These are phyloP conservation scores for Rallus crepitans DNA, from an alignment of 2,797 vertebrate genomes.

Conservation along the genomic window DNA sequence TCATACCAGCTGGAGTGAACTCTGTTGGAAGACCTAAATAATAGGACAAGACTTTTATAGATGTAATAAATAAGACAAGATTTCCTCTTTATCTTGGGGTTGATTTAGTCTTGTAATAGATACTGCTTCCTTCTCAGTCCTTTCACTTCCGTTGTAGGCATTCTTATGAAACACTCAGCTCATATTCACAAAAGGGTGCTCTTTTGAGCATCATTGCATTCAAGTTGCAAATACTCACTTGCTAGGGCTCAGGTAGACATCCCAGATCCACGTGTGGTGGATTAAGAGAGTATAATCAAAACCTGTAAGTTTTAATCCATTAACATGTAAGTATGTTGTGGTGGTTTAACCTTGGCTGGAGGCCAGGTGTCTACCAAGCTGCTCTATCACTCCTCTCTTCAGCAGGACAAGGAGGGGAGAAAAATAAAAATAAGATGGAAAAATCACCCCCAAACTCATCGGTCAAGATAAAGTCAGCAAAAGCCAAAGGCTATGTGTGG, in stretches of 20 bases:
- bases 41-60: background rate
- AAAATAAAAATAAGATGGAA: too few relatives aligned
- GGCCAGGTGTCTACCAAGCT: too few relatives aligned
- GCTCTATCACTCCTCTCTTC: too few relatives aligned
- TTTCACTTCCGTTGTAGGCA: background rate
- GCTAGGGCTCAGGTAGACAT: background rate
- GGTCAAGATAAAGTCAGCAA: too few relatives aligned
- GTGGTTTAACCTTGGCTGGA: too few relatives aligned
- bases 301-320: background rate
- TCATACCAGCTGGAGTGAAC: background rate
- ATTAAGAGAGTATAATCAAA: background rate
- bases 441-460: too few relatives aligned
- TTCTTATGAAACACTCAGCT: background rate
- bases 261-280: background rate
- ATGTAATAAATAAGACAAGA: background rate
- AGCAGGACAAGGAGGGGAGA: too few relatives aligned
- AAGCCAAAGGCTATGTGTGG: too few relatives aligned
- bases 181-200: background rate
- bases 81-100: background rate
- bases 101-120: background rate
- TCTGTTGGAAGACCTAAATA: background rate
- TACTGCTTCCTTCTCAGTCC: background rate
- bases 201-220: background rate
- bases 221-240: background rate
- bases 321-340: background rate